Base-by-base conservation (phyloP, 2,888 invertebrate genomes). In the Nowickia ferox region DNA sequence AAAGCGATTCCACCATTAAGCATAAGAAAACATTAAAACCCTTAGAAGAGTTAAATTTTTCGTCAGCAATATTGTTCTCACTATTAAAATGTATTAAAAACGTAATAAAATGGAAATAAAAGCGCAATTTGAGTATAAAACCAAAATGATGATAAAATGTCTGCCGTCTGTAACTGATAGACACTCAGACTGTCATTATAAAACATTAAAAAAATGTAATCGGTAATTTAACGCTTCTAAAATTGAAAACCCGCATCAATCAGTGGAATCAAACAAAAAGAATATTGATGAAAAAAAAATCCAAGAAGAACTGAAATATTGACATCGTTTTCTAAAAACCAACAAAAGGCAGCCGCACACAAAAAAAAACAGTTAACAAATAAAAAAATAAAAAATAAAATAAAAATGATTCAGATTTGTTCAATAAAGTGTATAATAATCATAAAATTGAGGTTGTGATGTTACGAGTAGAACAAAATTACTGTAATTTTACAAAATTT, bases 191-290 rank as follows among this genome's bases (percentile, higher is more conserved):
- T 63, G 74, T 82, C 81, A 71, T 80, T 84, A 72, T 46, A 76
- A 76, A 66, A 80, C 51, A 80, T 77, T 72, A 81, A 55, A 68
- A 84, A 78, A 40, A 81, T 69, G 81, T 82, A 85, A 85, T 85
- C 77, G 77, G 77, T 85, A 85, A 85, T 77, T 85, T 81, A 82
- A 82, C 61, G 78, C 85, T 74, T 78, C 48, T 71, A 75, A 78
- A 69, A 68, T 44, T 57, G 11, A 74, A 78, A 82, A 81, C 81
- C 84, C 84, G 84, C 81, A 85, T 85, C 79, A 76, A 71, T 80
- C 75, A 82, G 11, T 71, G 40, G 44, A 72, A 59, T 75, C 19
- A 22, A 74, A 69, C 13, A 15, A 55, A 51, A 57, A 68, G n/a
- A 51, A 59, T 6, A 46, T 65, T 6, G 19, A 71, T n/a, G n/a